Base-by-base conservation (phyloP, 1,140 invertebrate genomes). In the Diachasmimorpha longicaudata region DNA sequence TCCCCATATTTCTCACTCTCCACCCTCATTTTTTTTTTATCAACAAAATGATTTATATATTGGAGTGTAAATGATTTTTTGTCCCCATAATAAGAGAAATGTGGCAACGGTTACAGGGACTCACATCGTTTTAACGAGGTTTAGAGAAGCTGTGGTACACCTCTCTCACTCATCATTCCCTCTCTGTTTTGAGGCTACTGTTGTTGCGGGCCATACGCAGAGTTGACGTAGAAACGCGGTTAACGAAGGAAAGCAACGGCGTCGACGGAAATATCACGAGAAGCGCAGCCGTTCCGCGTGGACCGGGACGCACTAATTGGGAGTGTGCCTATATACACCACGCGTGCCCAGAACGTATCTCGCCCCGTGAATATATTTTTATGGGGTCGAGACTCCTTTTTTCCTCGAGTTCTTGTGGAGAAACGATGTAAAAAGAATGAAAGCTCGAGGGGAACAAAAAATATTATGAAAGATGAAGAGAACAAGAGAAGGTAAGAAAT, bases 261-360 rank as follows among this genome's bases (percentile, higher is more conserved):
- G 86, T 86, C 86, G 87, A 88, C 87, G 86, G 86, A 87, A 88
- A 87, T 88, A 88, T 88, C 86, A 83, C 79, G 58, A 72, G 63
- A 23, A 58, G 48, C 52, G 25, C 70, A 70, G 48, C 69, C 70
- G 42, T 72, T 76, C 70, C 55, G 39, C 63, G 70, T 72, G 76
- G 81, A 78, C 81, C 77, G 79, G 76, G 83, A 80, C 80, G 78
- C 87, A 86, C 86, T 89, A 88, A 88, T 89, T 89, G 87, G 87
- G 82, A 86, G 85, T 79, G 79, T 80, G 82, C 84, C 85, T 84
- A 83, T 83, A 78, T 75, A 80, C 55, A 75, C 73, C 63, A 19
- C 78, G 71, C 70, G 72, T 36, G 16, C 48, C 25, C 10, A 25
- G 68, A 77, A 70, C 37, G 46, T 70, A 46, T 79, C 78, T 79